Evolutionary conservation across 2,888 invertebrate species (phyloP).

Genomic region (Drosophila pullipes): DNA sequence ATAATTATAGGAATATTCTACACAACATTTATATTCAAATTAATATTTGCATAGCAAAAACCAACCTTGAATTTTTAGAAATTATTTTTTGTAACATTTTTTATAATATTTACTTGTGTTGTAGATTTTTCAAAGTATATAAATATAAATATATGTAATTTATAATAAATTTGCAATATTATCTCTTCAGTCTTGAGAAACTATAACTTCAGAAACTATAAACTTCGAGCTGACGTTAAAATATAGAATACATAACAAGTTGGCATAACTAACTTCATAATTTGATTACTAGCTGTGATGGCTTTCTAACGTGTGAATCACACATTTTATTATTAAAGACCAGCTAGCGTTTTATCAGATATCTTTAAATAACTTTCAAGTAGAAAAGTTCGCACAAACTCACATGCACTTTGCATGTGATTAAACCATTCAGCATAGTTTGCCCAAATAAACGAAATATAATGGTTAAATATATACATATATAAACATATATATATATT

Average conservation of each 20-base stretch:
- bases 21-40: accelerated
- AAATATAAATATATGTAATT: neutral
- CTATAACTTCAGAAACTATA: neutral
- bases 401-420: conserved; percentile 72
- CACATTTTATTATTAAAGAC: neutral
- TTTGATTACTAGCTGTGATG: neutral
- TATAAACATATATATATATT: neutral
- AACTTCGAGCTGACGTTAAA: neutral
- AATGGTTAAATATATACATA: conserved; percentile 4
- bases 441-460: conserved; percentile 56
- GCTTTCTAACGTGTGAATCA: neutral
- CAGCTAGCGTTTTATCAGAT: neutral
- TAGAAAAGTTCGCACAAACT: conserved; percentile 11
- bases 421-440: conserved; percentile 56
- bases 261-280: neutral
- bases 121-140: neutral
- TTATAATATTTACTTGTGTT: neutral
- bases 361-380: conserved; percentile 8
- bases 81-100: neutral
- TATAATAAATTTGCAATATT: neutral
- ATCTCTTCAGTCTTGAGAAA: neutral
- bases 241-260: neutral
- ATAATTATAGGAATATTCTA: neutral
- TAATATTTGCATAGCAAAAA: neutral
- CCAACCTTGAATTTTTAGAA: neutral